These are phyloP conservation scores for Pterocles gutturalis DNA, from an alignment of 2,113 vertebrate genomes.

Conservation along the genomic window DNA sequence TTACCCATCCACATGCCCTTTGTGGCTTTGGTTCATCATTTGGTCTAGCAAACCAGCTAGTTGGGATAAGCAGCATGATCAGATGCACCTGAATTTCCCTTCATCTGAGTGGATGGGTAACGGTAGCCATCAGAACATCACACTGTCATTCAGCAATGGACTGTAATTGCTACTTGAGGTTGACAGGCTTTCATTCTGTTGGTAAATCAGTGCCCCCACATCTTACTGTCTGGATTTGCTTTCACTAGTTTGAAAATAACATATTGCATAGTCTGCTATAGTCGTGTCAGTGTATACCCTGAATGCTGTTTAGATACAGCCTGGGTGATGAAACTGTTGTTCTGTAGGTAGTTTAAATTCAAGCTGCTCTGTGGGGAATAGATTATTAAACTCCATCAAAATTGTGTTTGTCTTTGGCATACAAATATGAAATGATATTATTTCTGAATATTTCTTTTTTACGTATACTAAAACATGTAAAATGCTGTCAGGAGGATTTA, in stretches of 20 bases:
- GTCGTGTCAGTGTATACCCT: not conserved
- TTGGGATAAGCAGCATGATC: not conserved
- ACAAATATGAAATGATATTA: not conserved
- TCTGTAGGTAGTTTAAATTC: not conserved
- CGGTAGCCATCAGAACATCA: not conserved
- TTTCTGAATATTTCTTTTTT: not conserved
- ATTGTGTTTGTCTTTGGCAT: not conserved
- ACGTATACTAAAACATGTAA: not conserved
- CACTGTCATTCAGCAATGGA: fast-evolving
- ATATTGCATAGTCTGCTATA: not conserved
- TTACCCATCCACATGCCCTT: not conserved
- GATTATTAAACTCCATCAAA: not conserved
- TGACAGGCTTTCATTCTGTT: not conserved
- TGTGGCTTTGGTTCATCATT: not conserved
- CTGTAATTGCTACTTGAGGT: not conserved
- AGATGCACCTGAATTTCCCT: not conserved
- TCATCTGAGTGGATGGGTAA: fast-evolving
- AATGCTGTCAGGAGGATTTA: not conserved
- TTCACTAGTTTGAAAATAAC: not conserved
- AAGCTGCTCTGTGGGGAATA: not conserved
- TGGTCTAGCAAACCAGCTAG: not conserved
- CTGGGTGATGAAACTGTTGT: not conserved
- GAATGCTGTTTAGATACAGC: not conserved
- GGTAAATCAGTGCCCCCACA: not conserved
- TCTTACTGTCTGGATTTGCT: not conserved